Evolutionary conservation across 1,140 invertebrate genomes (phyloP).

Genomic region (Drosophila busckii): DNA sequence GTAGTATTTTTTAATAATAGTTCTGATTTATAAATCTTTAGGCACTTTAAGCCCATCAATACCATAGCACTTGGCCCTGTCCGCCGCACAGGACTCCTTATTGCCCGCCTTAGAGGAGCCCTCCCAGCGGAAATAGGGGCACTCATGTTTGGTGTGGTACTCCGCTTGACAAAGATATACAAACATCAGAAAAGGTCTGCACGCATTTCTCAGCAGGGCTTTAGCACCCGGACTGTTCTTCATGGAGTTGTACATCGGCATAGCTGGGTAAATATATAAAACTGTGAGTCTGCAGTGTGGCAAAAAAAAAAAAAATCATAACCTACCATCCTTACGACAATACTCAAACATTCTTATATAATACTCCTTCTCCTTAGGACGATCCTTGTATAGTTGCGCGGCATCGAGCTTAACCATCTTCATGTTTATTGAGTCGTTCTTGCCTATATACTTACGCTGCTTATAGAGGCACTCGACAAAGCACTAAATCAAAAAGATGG

Average conservation of each 20-base stretch:
- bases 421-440: conserved; percentile 59
- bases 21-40: conserved; percentile 2
- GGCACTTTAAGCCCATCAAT: conserved; percentile 38
- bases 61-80: conserved; percentile 40
- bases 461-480: conserved; percentile 62
- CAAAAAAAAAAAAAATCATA: not conserved
- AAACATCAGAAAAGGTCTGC: conserved; percentile 51
- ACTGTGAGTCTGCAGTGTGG: not conserved
- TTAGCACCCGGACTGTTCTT: conserved; percentile 41
- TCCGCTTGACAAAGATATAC: conserved; percentile 47
- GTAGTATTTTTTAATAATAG: not conserved
- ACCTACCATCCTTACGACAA: conserved; percentile 47
- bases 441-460: conserved; percentile 56
- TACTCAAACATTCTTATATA: conserved; percentile 40
- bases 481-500: conserved; percentile 33
- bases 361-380: conserved; percentile 57
- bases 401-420: conserved; percentile 61
- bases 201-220: conserved; percentile 28
- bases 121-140: conserved; percentile 63
- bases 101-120: conserved; percentile 3
- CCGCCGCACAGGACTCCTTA: conserved; percentile 7
- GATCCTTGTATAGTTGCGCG: conserved; percentile 24
- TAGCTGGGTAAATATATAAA: conserved; percentile 6
- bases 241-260: conserved; percentile 17
- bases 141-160: conserved; percentile 50